Evolutionary conservation across 2,888 invertebrate species (phyloP).

Genomic region (Caenorhabditis plicata): DNA sequence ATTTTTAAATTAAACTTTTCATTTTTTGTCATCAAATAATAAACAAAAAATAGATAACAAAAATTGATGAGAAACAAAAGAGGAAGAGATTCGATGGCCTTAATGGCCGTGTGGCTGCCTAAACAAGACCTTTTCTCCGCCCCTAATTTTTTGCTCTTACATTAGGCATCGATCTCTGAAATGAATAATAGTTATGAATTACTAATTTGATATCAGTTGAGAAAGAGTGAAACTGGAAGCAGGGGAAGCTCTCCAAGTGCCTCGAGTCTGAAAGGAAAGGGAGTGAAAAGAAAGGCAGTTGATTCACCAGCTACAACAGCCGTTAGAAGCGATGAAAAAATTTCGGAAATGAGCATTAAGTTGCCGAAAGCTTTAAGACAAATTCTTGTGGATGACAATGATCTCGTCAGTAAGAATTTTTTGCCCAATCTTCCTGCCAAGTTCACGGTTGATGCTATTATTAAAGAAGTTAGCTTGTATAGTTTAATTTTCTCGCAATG

Average conservation of each 20-base stretch:
- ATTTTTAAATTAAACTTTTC: no score
- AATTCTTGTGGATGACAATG: constrained; percentile 25
- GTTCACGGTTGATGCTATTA: constrained; percentile 14
- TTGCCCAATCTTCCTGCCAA: constrained; percentile 10
- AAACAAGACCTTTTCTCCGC: no score
- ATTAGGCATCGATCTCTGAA: no score
- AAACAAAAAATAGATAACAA: no score
- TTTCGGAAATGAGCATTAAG: background rate
- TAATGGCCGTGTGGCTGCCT: no score
- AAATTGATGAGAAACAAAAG: no score
- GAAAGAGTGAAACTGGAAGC: constrained; percentile 10
- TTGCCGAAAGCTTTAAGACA: constrained; percentile 16
- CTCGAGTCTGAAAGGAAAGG: constrained; percentile 2
- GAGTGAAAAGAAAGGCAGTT: background rate
- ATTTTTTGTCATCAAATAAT: no score
- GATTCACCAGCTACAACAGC: background rate
- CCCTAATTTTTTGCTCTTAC: no score
- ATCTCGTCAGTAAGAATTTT: constrained; percentile 9
- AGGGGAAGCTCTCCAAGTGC: constrained; percentile 7
- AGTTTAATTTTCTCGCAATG: no score
- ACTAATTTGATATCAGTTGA: no score
- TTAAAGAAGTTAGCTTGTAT: constrained; percentile 22
- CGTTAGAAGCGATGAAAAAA: background rate
- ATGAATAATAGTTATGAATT: no score
- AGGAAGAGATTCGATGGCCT: no score